phyloP scores from a whole-genome alignment of 1,140 invertebrate species.

The Cyclina sinensis region DNA sequence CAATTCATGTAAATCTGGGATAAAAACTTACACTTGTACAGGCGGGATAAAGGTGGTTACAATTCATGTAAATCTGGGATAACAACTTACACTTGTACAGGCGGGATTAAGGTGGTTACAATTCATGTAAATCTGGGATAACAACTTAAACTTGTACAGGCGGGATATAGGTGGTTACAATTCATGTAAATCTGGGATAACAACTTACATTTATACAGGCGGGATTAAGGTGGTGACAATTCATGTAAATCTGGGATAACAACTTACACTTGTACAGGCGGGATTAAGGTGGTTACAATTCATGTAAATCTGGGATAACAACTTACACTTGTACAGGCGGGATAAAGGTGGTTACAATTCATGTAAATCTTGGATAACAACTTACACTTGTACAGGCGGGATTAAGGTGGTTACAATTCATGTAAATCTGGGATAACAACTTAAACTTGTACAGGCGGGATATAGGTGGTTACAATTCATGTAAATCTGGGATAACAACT shows the following conservation, averaged over 20 bases:
- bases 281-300: not conserved
- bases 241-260: not conserved
- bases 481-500: conserved; percentile 29
- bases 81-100: conserved; percentile 36
- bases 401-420: not conserved
- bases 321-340: conserved; percentile 6
- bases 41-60: not conserved
- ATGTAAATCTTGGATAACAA: conserved; percentile 22
- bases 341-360: not conserved
- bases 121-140: not conserved
- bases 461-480: not conserved
- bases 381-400: conserved; percentile 27
- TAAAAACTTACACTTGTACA: conserved; percentile 41
- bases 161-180: not conserved
- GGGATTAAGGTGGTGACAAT: not conserved
- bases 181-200: conserved; percentile 14
- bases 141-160: conserved; percentile 40
- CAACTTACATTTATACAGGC: conserved; percentile 47
- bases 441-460: conserved; percentile 26
- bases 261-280: conserved; percentile 36
- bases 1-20: conserved; percentile 22
- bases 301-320: not conserved
- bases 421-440: conserved; percentile 23
- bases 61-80: not conserved
- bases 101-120: not conserved